Conservation (phyloP, 2,888 invertebrate genomes). For the Dasypolia templi region DNA sequence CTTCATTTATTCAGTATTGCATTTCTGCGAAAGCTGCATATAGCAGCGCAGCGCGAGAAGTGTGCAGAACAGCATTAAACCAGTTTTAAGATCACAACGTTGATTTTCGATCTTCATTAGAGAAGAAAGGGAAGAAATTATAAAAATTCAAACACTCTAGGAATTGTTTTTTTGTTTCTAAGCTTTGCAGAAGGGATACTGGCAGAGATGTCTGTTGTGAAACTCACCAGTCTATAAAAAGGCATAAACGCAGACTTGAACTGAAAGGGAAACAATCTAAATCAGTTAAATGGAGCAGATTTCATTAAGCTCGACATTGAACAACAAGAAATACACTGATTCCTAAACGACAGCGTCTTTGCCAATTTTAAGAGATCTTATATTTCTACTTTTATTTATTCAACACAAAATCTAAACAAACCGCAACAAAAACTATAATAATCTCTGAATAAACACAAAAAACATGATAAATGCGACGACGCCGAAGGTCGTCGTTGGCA, state of each 20-base stretch:
- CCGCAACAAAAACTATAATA: slow-evolving; percentile 20
- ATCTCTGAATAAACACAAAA: slow-evolving; percentile 25
- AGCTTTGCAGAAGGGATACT: not conserved
- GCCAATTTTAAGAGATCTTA: too few species aligned
- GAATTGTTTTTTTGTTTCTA: not conserved
- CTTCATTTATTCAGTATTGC: not conserved
- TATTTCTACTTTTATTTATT: slow-evolving; percentile 47
- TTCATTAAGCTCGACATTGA: not conserved
- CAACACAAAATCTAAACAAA: slow-evolving; percentile 27
- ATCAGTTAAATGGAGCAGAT: not conserved
- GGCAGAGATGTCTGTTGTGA: not conserved
- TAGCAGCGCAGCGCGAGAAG: not conserved
- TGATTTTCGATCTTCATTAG: not conserved
- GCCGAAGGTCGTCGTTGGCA: slow-evolving; percentile 55
- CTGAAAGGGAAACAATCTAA: not conserved
- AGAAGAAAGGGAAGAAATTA: not conserved
- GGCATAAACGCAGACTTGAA: not conserved
- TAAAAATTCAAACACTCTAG: not conserved
- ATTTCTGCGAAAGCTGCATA: not conserved
- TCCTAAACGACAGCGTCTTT: slow-evolving; percentile 29
- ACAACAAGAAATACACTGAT: slow-evolving; percentile 16
- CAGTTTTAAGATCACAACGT: not conserved
- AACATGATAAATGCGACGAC: slow-evolving; percentile 54
- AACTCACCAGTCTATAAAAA: not conserved
- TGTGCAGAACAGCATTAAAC: not conserved